A percentile compares a stretch with the other conserved stretches of the same genome.
Conservation (phyloP, 1,140 invertebrate genomes). For the Heliconius melpomene region DNA sequence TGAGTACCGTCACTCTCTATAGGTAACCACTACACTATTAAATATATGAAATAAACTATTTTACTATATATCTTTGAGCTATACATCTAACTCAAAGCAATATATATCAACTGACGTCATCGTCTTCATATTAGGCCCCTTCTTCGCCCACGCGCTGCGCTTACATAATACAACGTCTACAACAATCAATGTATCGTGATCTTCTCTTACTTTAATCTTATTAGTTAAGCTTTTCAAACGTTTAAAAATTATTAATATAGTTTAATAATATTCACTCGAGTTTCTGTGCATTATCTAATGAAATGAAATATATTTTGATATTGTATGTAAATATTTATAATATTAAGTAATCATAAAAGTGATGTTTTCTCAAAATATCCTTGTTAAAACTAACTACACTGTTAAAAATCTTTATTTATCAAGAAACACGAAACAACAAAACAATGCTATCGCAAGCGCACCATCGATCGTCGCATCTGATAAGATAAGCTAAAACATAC, state of each 20-base stretch:
- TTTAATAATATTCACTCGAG: too few relatives aligned
- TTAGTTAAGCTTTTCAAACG: background rate
- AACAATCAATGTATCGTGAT: background rate
- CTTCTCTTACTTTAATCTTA: background rate
- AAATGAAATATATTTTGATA: too few relatives aligned
- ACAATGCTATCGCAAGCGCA: background rate
- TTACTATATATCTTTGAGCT: background rate
- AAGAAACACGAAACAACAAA: background rate
- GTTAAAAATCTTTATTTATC: background rate
- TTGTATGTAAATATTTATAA: too few relatives aligned
- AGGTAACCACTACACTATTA: too few relatives aligned
- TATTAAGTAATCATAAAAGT: too few relatives aligned
- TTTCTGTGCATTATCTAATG: too few relatives aligned
- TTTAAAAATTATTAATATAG: too few relatives aligned
- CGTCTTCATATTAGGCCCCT: background rate
- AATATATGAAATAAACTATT: too few relatives aligned
- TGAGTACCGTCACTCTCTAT: too few relatives aligned
- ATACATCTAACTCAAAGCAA: background rate
- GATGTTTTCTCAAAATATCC: too few relatives aligned
- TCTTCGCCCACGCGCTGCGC: background rate
- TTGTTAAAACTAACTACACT: too few relatives aligned
- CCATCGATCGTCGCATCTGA: background rate
- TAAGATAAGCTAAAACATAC: conserved; percentile 9
- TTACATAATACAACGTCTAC: conserved; percentile 2
- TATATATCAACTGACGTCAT: background rate